A percentile compares a stretch with the other conserved stretches of the same genome.
phyloP scores from a whole-genome alignment of 1,140 invertebrate genomes.

The Drosophila nikananu region DNA sequence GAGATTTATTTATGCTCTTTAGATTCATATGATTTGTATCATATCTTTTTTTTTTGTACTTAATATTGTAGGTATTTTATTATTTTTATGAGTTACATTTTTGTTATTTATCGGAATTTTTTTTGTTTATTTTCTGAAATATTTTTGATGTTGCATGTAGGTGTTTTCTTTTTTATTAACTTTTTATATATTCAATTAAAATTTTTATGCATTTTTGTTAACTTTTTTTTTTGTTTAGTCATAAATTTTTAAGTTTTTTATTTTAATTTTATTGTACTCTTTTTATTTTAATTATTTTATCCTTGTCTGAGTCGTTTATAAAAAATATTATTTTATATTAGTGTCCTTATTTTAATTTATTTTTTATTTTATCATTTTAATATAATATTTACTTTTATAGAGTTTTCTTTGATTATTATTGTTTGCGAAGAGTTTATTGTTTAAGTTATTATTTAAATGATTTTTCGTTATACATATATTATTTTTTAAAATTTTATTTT shows the following conservation, averaged over 20 bases:
- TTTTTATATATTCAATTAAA: too few relatives aligned
- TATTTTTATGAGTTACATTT: too few relatives aligned
- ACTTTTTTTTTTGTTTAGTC: too few relatives aligned
- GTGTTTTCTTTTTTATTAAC: too few relatives aligned
- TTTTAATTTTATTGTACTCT: too few relatives aligned
- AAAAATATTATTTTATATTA: not conserved
- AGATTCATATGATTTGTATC: not conserved
- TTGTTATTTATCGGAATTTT: not conserved
- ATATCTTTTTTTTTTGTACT: not conserved
- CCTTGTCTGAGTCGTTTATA: not conserved
- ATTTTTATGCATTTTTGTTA: too few relatives aligned
- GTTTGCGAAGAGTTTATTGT: not conserved
- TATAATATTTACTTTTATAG: not conserved
- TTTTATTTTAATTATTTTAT: not conserved
- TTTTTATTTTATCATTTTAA: not conserved
- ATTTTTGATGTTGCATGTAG: too few relatives aligned
- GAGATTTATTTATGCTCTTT: not conserved
- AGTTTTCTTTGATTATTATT: not conserved
- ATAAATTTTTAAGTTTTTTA: too few relatives aligned
- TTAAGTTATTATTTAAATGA: too few relatives aligned
- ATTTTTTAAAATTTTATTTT: not conserved
- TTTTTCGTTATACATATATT: not conserved
- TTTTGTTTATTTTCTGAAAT: not conserved
- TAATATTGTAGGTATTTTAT: too few relatives aligned
- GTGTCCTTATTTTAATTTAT: not conserved